Evolutionary conservation across 2,888 invertebrate species (phyloP).

Genomic region (Sericinus montela): DNA sequence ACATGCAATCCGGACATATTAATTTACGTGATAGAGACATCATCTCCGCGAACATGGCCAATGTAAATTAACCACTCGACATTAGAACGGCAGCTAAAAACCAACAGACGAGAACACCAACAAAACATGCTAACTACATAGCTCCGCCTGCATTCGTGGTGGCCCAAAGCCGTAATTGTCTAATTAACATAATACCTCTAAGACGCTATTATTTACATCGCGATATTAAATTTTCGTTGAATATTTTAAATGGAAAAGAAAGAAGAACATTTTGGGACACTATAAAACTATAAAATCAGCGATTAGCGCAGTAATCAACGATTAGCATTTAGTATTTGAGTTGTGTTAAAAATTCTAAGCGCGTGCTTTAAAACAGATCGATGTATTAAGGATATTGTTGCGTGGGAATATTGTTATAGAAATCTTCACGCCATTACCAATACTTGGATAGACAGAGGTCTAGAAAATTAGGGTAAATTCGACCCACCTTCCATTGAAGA

Average conservation of each 20-base stretch:
- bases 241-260: not conserved
- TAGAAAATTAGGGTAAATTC: too few relatives aligned
- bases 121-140: not conserved
- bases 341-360: too few relatives aligned
- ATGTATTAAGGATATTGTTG: too few relatives aligned
- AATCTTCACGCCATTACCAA: too few relatives aligned
- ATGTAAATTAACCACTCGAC: not conserved
- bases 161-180: slow-evolving; percentile 2
- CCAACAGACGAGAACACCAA: slow-evolving; percentile 2
- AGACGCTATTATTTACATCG: not conserved
- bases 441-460: too few relatives aligned
- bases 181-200: slow-evolving; percentile 12
- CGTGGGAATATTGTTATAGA: too few relatives aligned
- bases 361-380: too few relatives aligned
- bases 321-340: too few relatives aligned
- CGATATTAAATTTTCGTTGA: not conserved
- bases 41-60: slow-evolving; percentile 6
- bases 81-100: slow-evolving; percentile 9
- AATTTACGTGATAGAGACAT: slow-evolving; percentile 12
- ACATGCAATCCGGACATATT: slow-evolving; percentile 1
- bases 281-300: too few relatives aligned
- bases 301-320: too few relatives aligned
- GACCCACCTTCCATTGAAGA: too few relatives aligned
- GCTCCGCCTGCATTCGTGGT: not conserved
- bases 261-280: too few relatives aligned